Percentiles rank a stretch among this genome's conserved stretches.
Conservation (phyloP, 2,888 invertebrate species). For the Podabrus alpinus region DNA sequence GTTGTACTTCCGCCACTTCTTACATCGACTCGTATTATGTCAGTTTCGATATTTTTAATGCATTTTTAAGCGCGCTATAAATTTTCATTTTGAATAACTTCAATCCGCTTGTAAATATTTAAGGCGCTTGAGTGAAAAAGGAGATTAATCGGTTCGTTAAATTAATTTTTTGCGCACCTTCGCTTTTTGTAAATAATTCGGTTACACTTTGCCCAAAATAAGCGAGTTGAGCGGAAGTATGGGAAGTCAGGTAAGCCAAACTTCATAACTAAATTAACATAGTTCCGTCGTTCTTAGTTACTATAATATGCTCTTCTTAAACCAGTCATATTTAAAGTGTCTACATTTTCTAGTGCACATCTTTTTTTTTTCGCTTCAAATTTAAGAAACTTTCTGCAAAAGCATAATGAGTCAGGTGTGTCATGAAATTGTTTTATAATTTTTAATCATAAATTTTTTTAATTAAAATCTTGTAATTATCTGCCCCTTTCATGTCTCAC, state of each 20-base stretch:
- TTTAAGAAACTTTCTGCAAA: neutral
- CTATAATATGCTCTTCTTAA: conserved; percentile 32
- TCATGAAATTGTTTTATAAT: conserved; percentile 32
- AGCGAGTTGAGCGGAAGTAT: conserved; percentile 30
- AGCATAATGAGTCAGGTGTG: conserved; percentile 21
- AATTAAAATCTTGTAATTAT: conserved; percentile 38
- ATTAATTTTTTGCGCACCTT: neutral
- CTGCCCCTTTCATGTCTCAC: conserved; percentile 38
- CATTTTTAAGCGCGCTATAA: too few species aligned
- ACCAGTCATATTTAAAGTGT: neutral
- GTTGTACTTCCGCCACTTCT: neutral
- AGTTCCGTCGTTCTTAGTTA: conserved; percentile 46
- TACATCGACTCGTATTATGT: neutral
- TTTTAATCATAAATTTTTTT: conserved; percentile 41
- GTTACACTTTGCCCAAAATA: conserved; percentile 39
- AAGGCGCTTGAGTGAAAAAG: conserved; percentile 4
- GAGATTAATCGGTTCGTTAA: conserved; percentile 1
- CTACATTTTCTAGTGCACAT: neutral
- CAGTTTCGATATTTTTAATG: neutral
- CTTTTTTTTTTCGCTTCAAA: neutral
- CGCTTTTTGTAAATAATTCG: conserved; percentile 27
- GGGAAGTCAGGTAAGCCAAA: conserved; percentile 45
- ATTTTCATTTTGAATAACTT: neutral
- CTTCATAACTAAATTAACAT: conserved; percentile 53
- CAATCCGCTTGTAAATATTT: neutral